Base-by-base conservation (phyloP, 2,113 vertebrate species). In the Acanthisitta chloris region DNA sequence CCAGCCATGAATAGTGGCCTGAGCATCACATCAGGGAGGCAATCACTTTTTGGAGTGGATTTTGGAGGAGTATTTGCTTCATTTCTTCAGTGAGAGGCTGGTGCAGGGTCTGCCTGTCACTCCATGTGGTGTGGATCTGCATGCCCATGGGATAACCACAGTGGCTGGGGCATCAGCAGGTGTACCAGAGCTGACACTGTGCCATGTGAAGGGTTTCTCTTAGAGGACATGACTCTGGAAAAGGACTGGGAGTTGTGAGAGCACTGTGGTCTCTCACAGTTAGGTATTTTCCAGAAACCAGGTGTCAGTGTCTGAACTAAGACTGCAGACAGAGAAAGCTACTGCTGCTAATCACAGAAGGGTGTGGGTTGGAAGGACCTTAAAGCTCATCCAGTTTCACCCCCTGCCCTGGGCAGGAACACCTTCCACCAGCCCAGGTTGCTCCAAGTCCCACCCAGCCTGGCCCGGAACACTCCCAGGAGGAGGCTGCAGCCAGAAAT, bases 201-300 rank as follows among this genome's bases (percentile, higher is more conserved):
- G 49, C 42, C 34, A 42, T 29, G 8, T 0, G 14, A 66, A 81
- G 36, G 17, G 2, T 54, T 78, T 62, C 15, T 43, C 31, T 11
- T 5, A 21, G 64, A 15, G 51, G 21, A 28, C 5, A 7, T 15
- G 48, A 8, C 24, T 87, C 14, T 26, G n/a, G 26, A 14, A 45
- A 49, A 43, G 17, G 16, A 12, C 20, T 23, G 59, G n/a, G 23
- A 13, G 20, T 13, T 85, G 48, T 14, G 52, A 36, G n/a, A 42
- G 17, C 16, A 4, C 10, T 6, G 4, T 2, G 12, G 14, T 12
- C 18, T 26, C 36, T 33, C 3, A 5, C 20, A 33, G 57, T 5
- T 13, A 36, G 21, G 33, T 42, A 1, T 69, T 25, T 48, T 33
- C 64, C 81, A 24, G 48, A 90, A 86, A 55, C 2, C 5, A 8